Evolutionary conservation across 2,797 vertebrate genomes (phyloP).

Genomic region (Buceros bicornis): DNA sequence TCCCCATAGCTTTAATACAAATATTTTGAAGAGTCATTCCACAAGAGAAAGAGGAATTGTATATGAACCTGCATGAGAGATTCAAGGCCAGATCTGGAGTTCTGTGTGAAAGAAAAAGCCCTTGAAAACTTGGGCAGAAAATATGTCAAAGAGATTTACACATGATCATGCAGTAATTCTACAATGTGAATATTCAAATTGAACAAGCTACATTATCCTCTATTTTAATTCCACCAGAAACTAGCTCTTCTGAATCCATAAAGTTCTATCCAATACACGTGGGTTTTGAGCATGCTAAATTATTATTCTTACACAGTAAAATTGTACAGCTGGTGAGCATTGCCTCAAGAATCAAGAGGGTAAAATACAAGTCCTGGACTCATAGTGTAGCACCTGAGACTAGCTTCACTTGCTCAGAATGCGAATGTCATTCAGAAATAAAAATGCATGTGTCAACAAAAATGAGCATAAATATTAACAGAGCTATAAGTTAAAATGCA

Average conservation of each 20-base stretch:
- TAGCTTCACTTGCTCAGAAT: background rate
- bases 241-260: background rate
- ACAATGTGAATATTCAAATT: background rate
- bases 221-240: background rate
- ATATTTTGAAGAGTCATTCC: background rate
- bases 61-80: background rate
- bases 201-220: background rate
- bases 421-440: background rate
- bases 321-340: background rate
- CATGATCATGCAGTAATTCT: background rate
- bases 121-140: background rate
- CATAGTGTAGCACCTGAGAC: rapidly evolving
- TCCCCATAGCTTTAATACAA: background rate
- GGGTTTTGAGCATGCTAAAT: background rate
- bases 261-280: rapidly evolving
- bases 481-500: background rate
- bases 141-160: background rate
- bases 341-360: background rate
- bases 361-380: background rate
- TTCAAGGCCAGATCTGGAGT: background rate
- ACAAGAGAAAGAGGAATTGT: background rate
- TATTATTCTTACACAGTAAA: background rate
- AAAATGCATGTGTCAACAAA: background rate
- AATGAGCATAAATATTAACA: background rate
- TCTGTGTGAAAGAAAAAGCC: background rate